Evolutionary conservation across 2,888 invertebrate species (phyloP), one percentile per base, ranked within the genome.

Genomic region (Lochmaea capreae): DNA sequence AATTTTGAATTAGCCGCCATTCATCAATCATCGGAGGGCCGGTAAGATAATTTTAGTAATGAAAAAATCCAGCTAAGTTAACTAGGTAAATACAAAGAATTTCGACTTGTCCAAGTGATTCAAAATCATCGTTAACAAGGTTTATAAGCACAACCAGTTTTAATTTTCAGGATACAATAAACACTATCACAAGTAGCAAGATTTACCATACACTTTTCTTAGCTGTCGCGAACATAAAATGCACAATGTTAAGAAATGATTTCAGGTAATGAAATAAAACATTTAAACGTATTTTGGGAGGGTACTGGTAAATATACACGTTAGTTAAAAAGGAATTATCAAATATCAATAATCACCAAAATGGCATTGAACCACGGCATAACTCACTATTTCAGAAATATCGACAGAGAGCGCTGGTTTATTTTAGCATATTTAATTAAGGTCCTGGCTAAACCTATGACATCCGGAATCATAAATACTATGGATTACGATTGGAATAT

Each of bases 1-100:
- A 73, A 76, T 73, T 84, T 84, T 81, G 79, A 85, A 85, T 81
- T 76, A 77, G 80, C 82, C 83, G 84, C 85, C 84, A 84, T 83
- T 68, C 70, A 75, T 62, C 46, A 67, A 72, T 81, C 77, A 70
- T 74, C 71, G 70, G 74, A 73, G 73, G 79, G 81, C 84, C 84
- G 84, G 84, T 72, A 75, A 72, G 43, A 72, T 66, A 57, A 68
- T 72, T 69, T 62, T 73, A 65, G 10, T 59, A 18, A 70, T 61
- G 49, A 74, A 74, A 74, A 61, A 67, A 67, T 58, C 63, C 43
- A 52, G 57, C 65, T 72, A 70, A 39, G 16, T 22, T n/a, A 59
- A 65, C 49, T 33, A 61, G 46, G 26, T 33, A n/a, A 9, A 46
- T 39, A 43, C 57, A 33, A 42, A 11, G 46, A 26, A 6, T n/a